phyloP scores from a whole-genome alignment of 2,797 vertebrate genomes.

The Coccyzus lansbergi region DNA sequence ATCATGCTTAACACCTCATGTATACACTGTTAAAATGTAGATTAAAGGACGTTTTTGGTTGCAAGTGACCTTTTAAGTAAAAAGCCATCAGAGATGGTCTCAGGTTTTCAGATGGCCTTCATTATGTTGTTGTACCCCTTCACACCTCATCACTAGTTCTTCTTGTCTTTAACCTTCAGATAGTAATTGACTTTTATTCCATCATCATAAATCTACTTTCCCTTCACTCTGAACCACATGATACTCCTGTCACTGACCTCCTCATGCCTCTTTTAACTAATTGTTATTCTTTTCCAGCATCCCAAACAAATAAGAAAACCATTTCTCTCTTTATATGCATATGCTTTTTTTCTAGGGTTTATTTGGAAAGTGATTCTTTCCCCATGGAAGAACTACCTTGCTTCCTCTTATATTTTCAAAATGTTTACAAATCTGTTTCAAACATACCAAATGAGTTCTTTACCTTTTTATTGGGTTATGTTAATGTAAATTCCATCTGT shows the following conservation, averaged over 20 bases:
- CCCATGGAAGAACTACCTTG: background rate
- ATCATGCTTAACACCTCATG: background rate
- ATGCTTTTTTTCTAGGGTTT: background rate
- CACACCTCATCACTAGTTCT: background rate
- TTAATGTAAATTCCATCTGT: background rate
- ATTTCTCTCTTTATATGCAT: background rate
- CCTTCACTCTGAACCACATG: background rate
- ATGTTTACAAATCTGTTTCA: slow-evolving; percentile 34
- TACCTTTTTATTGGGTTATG: background rate
- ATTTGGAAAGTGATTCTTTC: background rate
- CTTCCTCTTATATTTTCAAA: slow-evolving; percentile 4
- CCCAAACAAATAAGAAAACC: background rate
- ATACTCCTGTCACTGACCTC: background rate
- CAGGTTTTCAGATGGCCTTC: background rate
- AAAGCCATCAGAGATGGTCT: background rate
- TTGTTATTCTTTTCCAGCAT: background rate
- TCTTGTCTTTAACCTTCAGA: slow-evolving; percentile 7
- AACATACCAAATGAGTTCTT: background rate
- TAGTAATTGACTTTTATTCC: background rate
- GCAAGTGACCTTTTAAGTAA: background rate
- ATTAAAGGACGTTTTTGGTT: background rate
- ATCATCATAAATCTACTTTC: background rate
- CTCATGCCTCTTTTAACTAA: background rate
- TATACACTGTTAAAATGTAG: background rate
- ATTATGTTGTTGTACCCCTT: background rate